These are phyloP conservation scores for Gisinianus flammeolus DNA, from an alignment of 2,888 invertebrate genomes.

Conservation along the genomic window DNA sequence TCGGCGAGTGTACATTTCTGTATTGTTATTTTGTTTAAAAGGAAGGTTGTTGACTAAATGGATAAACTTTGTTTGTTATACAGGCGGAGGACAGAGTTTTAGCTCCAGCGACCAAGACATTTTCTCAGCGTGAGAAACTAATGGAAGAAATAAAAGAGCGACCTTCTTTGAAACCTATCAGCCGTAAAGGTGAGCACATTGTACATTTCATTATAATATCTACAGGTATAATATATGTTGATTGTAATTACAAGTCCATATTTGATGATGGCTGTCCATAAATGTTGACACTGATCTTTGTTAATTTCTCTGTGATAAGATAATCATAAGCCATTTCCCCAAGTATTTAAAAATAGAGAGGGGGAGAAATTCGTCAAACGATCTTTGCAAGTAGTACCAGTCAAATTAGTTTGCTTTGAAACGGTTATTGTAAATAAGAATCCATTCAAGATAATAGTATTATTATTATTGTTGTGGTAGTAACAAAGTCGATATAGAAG, in stretches of 20 bases:
- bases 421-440: background rate
- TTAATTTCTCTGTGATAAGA: background rate
- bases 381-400: too few relatives aligned
- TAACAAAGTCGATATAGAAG: background rate
- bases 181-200: slow-evolving; percentile 25
- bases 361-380: too few relatives aligned
- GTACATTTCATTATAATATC: background rate
- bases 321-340: background rate
- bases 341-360: background rate
- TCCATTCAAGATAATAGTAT: background rate
- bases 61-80: background rate
- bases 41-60: too few relatives aligned
- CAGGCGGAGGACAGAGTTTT: slow-evolving; percentile 84
- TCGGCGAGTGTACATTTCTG: too few relatives aligned
- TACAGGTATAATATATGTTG: background rate
- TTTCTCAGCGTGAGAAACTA: slow-evolving; percentile 80
- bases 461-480: background rate
- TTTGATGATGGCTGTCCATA: background rate
- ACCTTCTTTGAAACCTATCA: slow-evolving; percentile 60
- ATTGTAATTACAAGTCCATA: background rate
- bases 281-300: background rate
- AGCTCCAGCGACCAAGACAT: slow-evolving; percentile 73
- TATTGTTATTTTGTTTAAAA: too few relatives aligned
- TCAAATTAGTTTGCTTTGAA: background rate
- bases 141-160: slow-evolving; percentile 81